Conservation (phyloP, 2,113 vertebrate species). For the Geothlypis trichas region DNA sequence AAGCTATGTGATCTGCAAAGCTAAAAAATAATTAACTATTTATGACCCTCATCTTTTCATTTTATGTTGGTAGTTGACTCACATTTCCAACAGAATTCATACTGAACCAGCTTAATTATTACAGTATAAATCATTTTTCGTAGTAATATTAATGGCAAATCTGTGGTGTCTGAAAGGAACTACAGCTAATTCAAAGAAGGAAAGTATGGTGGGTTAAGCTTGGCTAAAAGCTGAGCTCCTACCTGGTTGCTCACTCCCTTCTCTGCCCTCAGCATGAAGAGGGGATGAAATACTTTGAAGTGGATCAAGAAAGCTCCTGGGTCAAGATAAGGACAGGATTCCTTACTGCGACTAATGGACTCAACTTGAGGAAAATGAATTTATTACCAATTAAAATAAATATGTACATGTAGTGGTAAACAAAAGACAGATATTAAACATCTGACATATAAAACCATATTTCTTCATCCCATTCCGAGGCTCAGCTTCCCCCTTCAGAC, state of each 20-base stretch:
- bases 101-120: not conserved
- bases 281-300: not conserved
- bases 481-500: not conserved
- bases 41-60: not conserved
- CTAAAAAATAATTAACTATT: not conserved
- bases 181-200: not conserved
- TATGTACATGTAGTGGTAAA: not conserved
- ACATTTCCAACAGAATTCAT: not conserved
- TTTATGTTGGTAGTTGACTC: not conserved
- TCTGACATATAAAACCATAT: not conserved
- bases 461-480: not conserved
- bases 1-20: not conserved
- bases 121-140: not conserved
- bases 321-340: not conserved
- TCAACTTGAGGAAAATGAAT: fast-evolving
- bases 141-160: not conserved
- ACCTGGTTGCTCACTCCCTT: fast-evolving
- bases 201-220: not conserved
- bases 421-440: not conserved
- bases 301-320: not conserved
- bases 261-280: not conserved
- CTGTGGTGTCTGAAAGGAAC: not conserved
- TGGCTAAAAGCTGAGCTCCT: not conserved
- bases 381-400: not conserved
- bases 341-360: not conserved